These are phyloP conservation scores for Pitangus sulphuratus DNA, from an alignment of 2,797 vertebrate genomes.

Conservation along the genomic window DNA sequence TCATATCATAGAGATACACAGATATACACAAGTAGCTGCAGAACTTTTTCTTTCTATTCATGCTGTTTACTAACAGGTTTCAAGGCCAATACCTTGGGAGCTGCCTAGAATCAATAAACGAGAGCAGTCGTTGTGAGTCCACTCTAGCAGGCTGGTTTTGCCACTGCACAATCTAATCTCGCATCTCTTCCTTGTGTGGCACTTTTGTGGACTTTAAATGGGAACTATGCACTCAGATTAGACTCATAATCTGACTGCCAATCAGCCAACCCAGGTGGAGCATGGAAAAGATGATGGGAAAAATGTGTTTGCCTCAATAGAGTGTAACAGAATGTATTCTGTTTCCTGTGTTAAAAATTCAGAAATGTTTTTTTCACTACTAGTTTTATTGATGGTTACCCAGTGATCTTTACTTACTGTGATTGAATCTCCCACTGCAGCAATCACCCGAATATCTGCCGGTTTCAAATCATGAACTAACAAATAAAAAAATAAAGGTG, in stretches of 20 bases:
- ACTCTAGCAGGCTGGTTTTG: background rate
- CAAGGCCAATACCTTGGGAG: background rate
- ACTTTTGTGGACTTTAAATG: background rate
- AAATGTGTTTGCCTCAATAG: background rate
- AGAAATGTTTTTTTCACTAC: background rate
- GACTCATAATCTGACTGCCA: background rate
- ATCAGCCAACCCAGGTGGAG: background rate
- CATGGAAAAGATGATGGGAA: background rate
- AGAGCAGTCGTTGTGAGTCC: background rate
- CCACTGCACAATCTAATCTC: background rate
- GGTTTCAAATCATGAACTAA: slow-evolving; percentile 90
- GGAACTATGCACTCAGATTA: background rate
- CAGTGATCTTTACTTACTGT: slow-evolving; percentile 82
- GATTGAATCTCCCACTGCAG: slow-evolving; percentile 91
- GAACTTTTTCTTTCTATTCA: background rate
- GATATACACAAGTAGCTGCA: background rate
- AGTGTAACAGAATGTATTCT: background rate
- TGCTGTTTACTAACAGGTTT: background rate
- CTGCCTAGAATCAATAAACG: background rate
- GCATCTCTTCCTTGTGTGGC: background rate
- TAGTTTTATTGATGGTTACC: background rate
- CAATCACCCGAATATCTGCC: slow-evolving; percentile 90
- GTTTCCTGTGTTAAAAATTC: background rate
- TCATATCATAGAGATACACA: background rate
- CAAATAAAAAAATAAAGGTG: slow-evolving; percentile 9